phyloP scores from a whole-genome alignment of 2,797 vertebrate species.

The Melanotaenia boesemani region DNA sequence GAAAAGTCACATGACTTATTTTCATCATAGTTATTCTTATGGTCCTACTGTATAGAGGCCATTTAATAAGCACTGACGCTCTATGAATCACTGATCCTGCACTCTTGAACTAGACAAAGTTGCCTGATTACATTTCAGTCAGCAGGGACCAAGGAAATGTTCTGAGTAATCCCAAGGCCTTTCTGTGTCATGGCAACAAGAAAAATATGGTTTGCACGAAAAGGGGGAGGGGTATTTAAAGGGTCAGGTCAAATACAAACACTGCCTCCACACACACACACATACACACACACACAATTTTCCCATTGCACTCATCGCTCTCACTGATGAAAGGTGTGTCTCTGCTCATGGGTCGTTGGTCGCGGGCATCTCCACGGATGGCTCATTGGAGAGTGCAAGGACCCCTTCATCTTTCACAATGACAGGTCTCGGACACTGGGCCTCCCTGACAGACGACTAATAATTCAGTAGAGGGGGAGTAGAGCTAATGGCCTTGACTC shows the following conservation, averaged over 20 bases:
- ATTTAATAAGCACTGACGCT: slow-evolving; percentile 52
- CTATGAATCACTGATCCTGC: slow-evolving; percentile 59
- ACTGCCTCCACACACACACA: slow-evolving; percentile 16
- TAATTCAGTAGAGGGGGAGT: slow-evolving; percentile 72
- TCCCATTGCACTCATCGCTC: slow-evolving; percentile 70
- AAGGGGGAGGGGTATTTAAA: slow-evolving; percentile 63
- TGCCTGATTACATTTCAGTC: slow-evolving; percentile 74
- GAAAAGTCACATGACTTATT: slow-evolving; percentile 37
- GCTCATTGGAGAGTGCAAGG: slow-evolving; percentile 83
- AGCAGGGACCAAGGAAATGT: slow-evolving; percentile 52
- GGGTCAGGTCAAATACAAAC: slow-evolving; percentile 54
- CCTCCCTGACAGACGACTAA: slow-evolving; percentile 80
- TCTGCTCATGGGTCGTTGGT: slow-evolving; percentile 76
- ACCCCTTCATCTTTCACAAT: slow-evolving; percentile 81
- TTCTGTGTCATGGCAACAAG: slow-evolving; percentile 23
- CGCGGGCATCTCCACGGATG: slow-evolving; percentile 76
- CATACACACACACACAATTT: slow-evolving; percentile 33
- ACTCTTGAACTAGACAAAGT: slow-evolving; percentile 63
- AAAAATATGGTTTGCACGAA: slow-evolving; percentile 44
- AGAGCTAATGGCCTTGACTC: slow-evolving; percentile 79
- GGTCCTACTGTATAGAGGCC: slow-evolving; percentile 12
- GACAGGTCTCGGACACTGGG: slow-evolving; percentile 78
- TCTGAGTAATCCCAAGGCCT: slow-evolving; percentile 44
- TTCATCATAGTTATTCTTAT: slow-evolving; percentile 32
- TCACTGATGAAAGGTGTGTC: slow-evolving; percentile 82